Evolutionary conservation across 2,113 vertebrate species (phyloP), one percentile per base, ranked within the genome.

Genomic region (Neolamprologus kungweensis): DNA sequence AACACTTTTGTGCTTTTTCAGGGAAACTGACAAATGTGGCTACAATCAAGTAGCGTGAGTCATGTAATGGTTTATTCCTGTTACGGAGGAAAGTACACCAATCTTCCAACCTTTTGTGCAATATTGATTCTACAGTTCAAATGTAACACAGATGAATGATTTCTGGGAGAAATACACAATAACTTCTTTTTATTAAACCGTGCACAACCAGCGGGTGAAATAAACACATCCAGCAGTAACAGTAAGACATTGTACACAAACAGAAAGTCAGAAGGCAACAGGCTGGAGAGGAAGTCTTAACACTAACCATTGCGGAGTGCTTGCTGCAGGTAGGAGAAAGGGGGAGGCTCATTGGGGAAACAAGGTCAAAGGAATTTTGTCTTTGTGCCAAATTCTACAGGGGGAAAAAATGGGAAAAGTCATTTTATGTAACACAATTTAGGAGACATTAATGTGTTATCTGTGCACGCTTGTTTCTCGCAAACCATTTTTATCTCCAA

Each of bases 271-370:
- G 85, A 91, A 89, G 57, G 82, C 58, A 83, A 88, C 78, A 80
- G 81, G 82, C 87, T 65, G 82, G 89, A 90, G 88, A 81, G 89
- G 83, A 89, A 88, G 63, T 88, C 84, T 88, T 84, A 88, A 63
- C 88, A 97, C 95, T 2, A 94, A 98, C 97, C 97, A 97, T 96
- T 53, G 94, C 47, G 33, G 97, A 80, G 85, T 96, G 97, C 91
- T 97, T 97, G 86, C 95, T 96, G 94, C 97, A 95, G 86, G 96
- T 93, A 28, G 96, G 92, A 55, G 95, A 95, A 88, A 96, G 95
- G 75, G 96, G 93, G 88, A 96, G 81, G 9, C 95, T 96, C 82
- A 95, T 94, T 94, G 96, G 96, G 80, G 95, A 75, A 79, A 96
- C 91, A 78, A 96, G 95, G 31, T 97, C 97, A 91, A 96, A 93